phyloP scores from a whole-genome alignment of 2,888 invertebrate genomes.

The Philaethria dido region DNA sequence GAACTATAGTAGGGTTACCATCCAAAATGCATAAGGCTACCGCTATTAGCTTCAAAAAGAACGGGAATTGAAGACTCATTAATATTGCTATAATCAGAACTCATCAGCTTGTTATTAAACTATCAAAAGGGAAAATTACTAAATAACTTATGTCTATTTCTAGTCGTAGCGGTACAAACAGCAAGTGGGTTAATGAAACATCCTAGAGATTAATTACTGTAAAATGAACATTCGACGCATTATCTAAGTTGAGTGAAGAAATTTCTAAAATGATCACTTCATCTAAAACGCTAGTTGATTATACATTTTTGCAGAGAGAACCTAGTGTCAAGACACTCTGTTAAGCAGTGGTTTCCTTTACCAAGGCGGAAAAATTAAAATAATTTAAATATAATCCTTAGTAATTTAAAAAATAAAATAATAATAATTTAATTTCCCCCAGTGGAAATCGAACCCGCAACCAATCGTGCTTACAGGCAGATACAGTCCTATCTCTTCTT shows the following conservation, averaged over 20 bases:
- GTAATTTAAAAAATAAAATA: no score
- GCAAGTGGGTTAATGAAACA: slow-evolving; percentile 37
- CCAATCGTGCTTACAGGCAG: no score
- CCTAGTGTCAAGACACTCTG: no score
- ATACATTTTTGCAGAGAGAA: no score
- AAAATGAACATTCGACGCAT: slow-evolving; percentile 26
- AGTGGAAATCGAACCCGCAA: no score
- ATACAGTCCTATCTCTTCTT: no score
- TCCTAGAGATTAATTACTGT: slow-evolving; percentile 31
- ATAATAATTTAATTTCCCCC: no score
- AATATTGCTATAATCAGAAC: background rate
- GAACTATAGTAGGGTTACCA: no score
- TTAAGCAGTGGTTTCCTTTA: no score
- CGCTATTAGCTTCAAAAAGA: background rate
- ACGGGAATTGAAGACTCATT: background rate
- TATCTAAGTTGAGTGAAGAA: background rate
- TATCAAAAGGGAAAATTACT: slow-evolving; percentile 22
- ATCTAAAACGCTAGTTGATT: background rate
- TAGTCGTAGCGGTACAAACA: slow-evolving; percentile 3
- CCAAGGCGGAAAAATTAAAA: no score
- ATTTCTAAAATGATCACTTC: background rate
- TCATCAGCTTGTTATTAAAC: slow-evolving; percentile 1
- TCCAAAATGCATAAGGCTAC: no score
- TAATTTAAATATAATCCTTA: no score
- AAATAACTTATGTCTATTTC: slow-evolving; percentile 10